Conservation (phyloP, 2,113 vertebrate genomes). For the Mus spicilegus region DNA sequence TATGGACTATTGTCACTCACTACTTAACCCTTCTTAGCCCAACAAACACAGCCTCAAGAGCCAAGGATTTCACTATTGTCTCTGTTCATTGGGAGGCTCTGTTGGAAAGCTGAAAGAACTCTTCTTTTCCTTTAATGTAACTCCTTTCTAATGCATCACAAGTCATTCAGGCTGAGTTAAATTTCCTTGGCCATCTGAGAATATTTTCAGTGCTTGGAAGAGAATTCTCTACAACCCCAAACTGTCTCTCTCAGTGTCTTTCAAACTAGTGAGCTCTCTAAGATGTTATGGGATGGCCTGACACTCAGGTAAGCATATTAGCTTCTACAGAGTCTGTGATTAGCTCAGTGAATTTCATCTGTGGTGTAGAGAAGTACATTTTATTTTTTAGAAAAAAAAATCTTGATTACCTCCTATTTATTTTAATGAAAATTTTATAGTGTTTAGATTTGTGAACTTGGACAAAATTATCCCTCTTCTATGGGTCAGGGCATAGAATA, state of each 20-base stretch:
- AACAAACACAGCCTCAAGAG: not conserved
- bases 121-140: not conserved
- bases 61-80: not conserved
- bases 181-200: constrained; percentile 7
- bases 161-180: not conserved
- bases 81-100: constrained; percentile 3
- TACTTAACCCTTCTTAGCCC: not conserved
- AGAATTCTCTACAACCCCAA: not conserved
- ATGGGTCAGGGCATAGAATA: constrained; percentile 41
- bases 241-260: not conserved
- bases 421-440: constrained; percentile 43
- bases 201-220: constrained; percentile 11
- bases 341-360: not conserved
- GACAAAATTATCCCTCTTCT: constrained; percentile 45
- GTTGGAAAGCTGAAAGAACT: not conserved
- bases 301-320: not conserved
- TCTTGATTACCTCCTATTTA: not conserved
- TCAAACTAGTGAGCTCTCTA: not conserved
- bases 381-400: constrained; percentile 40
- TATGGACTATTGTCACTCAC: not conserved
- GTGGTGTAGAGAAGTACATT: not conserved
- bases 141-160: not conserved
- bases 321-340: not conserved
- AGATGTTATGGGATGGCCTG: not conserved
- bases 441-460: constrained; percentile 20